Conservation (phyloP, 2,113 vertebrate species). For the Cynoglossus semilaevis region DNA sequence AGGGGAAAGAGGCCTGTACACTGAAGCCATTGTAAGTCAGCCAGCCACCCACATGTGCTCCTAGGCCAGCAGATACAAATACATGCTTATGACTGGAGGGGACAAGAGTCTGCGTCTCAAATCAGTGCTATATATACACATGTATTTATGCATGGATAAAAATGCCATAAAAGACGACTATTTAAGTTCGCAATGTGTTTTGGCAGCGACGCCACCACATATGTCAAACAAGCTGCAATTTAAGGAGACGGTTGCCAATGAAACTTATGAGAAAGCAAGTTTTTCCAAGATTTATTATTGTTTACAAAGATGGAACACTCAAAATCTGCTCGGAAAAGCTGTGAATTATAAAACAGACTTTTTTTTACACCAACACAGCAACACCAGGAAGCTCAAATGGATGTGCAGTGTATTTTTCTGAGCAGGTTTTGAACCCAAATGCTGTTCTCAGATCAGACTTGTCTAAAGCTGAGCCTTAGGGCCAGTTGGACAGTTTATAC, state of each 20-base stretch:
- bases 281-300: not conserved
- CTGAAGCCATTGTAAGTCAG: conserved; percentile 66
- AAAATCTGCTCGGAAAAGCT: not conserved
- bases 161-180: not conserved
- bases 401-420: too few species aligned
- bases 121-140: not conserved
- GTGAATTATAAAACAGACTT: not conserved
- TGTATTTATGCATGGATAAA: not conserved
- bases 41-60: conserved; percentile 56
- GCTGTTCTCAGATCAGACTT: too few species aligned
- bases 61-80: conserved; percentile 42
- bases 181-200: not conserved
- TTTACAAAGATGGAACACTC: not conserved
- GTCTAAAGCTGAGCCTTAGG: too few species aligned
- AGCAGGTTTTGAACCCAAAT: too few species aligned
- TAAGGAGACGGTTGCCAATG: not conserved
- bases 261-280: not conserved
- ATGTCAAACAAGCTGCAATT: not conserved
- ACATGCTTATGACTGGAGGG: conserved; percentile 26
- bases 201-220: not conserved
- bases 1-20: conserved; percentile 58
- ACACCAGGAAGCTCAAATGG: not conserved
- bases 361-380: not conserved
- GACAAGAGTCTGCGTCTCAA: conserved; percentile 16
- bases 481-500: not conserved